Evolutionary conservation across 2,888 invertebrate species (phyloP).

Genomic region (Drosophila lutescens): DNA sequence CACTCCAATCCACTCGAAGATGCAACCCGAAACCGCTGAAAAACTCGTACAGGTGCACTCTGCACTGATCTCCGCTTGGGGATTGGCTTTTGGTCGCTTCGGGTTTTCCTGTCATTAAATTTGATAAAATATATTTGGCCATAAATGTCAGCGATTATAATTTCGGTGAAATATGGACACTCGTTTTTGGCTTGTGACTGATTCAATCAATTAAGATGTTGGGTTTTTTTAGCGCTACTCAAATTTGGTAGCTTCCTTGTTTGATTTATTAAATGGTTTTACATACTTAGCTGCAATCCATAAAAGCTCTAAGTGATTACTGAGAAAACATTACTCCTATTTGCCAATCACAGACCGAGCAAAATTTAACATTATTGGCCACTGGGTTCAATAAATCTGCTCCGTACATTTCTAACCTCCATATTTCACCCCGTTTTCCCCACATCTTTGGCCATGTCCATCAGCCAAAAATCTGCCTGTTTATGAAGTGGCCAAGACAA

Average conservation of each 20-base stretch:
- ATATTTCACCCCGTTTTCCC: conserved; percentile 2
- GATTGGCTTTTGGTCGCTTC: conserved; percentile 1
- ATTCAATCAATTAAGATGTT: conserved; percentile 4
- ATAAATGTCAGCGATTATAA: conserved; percentile 31
- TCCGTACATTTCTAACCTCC: not conserved
- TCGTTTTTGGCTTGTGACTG: not conserved
- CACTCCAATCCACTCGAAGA: not conserved
- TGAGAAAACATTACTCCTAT: not conserved
- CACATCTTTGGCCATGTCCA: conserved; percentile 20
- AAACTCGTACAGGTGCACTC: conserved; percentile 37
- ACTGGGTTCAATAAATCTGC: conserved; percentile 1
- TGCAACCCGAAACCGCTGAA: conserved; percentile 21
- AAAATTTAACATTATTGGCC: not conserved
- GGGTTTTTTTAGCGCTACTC: not conserved
- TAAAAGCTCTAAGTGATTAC: not conserved
- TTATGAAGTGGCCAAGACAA: conserved; percentile 45
- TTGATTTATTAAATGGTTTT: not conserved
- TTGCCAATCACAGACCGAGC: not conserved
- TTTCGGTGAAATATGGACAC: conserved; percentile 10
- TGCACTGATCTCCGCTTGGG: conserved; percentile 16
- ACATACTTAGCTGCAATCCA: not conserved
- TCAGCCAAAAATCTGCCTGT: conserved; percentile 38
- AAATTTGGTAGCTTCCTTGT: not conserved
- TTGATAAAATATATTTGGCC: conserved; percentile 10
- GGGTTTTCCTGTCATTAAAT: conserved; percentile 23